These are phyloP conservation scores for Coremacera marginata DNA, from an alignment of 2,888 invertebrate species.

Conservation along the genomic window DNA sequence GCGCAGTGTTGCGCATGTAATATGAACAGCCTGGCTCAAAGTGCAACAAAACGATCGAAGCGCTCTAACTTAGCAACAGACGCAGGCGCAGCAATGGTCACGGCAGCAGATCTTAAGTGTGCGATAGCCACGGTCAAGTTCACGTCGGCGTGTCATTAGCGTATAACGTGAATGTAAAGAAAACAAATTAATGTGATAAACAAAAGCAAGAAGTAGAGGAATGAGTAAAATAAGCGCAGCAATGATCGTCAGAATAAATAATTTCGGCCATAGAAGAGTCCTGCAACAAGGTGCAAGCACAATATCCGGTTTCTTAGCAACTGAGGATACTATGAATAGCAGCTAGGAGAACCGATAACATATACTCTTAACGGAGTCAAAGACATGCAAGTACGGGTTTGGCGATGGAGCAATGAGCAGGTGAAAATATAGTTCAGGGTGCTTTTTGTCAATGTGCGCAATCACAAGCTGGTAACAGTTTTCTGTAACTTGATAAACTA, in stretches of 20 bases:
- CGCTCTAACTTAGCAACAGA: background rate
- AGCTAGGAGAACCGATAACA: background rate
- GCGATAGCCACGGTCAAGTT: slow-evolving; percentile 68
- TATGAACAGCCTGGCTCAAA: slow-evolving; percentile 5
- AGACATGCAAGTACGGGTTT: background rate
- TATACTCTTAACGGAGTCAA: background rate
- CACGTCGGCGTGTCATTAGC: slow-evolving; percentile 62
- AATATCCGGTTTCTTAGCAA: background rate
- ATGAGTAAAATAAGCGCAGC: slow-evolving; percentile 57
- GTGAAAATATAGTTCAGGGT: background rate
- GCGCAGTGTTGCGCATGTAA: background rate
- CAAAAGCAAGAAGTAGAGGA: slow-evolving; percentile 10
- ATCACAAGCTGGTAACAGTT: background rate
- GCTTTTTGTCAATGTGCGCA: no score
- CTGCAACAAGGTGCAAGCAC: slow-evolving; percentile 20
- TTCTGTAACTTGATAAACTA: no score
- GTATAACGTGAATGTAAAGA: slow-evolving; percentile 46
- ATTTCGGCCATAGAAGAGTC: background rate
- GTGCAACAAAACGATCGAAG: slow-evolving; percentile 27
- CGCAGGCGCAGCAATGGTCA: background rate
- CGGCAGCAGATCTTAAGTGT: slow-evolving; percentile 47
- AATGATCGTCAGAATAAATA: slow-evolving; percentile 59
- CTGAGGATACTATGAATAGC: background rate
- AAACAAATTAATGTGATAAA: slow-evolving; percentile 33
- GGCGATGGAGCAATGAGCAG: background rate